Conservation (phyloP, 2,113 vertebrate species). For the Macquaria australasica region DNA sequence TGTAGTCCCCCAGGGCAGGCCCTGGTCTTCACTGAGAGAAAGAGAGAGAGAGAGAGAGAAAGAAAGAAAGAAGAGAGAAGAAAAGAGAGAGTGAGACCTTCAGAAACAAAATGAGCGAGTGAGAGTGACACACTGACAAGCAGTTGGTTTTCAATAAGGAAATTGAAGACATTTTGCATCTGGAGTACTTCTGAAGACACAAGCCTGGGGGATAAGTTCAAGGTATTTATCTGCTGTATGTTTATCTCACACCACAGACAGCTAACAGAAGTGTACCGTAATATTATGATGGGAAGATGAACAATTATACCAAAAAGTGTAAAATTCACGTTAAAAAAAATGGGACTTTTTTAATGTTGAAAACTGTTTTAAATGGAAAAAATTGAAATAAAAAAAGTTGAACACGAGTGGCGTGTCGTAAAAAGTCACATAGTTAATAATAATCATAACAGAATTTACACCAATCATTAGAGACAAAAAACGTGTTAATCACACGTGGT, state of each 20-base stretch:
- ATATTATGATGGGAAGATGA: background rate
- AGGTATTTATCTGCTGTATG: constrained; percentile 73
- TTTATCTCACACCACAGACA: background rate
- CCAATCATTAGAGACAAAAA: background rate
- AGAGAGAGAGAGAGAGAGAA: constrained; percentile 1
- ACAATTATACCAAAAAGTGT: background rate
- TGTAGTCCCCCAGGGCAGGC: constrained; percentile 57
- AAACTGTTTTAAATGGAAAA: background rate
- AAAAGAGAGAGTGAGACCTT: constrained; percentile 50
- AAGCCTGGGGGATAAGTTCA: constrained; percentile 35
- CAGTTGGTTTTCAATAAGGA: constrained; percentile 56
- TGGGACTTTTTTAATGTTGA: background rate
- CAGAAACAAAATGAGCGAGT: constrained; percentile 45
- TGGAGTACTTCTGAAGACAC: constrained; percentile 51
- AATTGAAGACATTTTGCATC: constrained; percentile 63
- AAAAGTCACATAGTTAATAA: constrained; percentile 1
- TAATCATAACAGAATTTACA: background rate
- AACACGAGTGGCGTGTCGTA: background rate
- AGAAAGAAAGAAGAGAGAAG: constrained; percentile 25
- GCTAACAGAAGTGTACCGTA: background rate
- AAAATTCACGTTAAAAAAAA: background rate
- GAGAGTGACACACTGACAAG: constrained; percentile 52
- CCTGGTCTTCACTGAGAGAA: constrained; percentile 24
- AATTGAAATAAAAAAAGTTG: background rate
- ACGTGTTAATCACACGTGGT: background rate